Evolutionary conservation across 2,888 invertebrate genomes (phyloP), one percentile per base, ranked within the genome.

Genomic region (Xylocampa areola): DNA sequence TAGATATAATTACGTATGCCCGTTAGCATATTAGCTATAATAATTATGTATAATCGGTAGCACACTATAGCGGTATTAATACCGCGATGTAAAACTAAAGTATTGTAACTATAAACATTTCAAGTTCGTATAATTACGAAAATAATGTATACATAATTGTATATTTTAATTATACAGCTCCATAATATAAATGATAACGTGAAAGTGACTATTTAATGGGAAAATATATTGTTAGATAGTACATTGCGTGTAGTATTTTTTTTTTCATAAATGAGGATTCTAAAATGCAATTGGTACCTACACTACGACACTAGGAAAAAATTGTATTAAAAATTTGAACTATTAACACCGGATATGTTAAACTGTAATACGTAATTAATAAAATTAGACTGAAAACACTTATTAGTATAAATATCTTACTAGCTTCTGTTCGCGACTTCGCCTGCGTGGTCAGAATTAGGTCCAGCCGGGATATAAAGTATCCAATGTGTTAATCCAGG

Each of bases 251-350:
- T 59, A 39, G 21, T 29, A 14, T 25, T n/a, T 11, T 30, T 27
- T 30, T 44, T 41, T 32, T 45, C 39, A 33, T 53, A 41, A 68
- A 68, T 29, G 7, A 37, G 25, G 36, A 27, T 53, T 45, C 75
- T 77, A 79, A 75, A 78, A 72, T 76, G 68, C 70, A 74, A 69
- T 70, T 65, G 63, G 35, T 71, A 68, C 57, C 74, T 78, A 77
- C 49, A 61, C 73, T 77, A 75, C 47, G 27, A 47, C 50, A 70
- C 62, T 68, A 61, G 69, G 71, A 71, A 74, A 68, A 76, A 69
- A 71, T 61, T 63, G 51, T 59, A 61, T 64, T 63, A 70, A 68
- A 76, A 68, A 80, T 80, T 82, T 83, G 79, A 80, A 83, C 80
- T 83, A 80, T 70, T 41, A 70, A 73, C 68, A 68, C 59, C 61